A percentile compares a stretch with the other conserved stretches of the same genome.
Evolutionary conservation across 2,888 invertebrate genomes (phyloP).

Genomic region (Macrosiphum euphorbiae): DNA sequence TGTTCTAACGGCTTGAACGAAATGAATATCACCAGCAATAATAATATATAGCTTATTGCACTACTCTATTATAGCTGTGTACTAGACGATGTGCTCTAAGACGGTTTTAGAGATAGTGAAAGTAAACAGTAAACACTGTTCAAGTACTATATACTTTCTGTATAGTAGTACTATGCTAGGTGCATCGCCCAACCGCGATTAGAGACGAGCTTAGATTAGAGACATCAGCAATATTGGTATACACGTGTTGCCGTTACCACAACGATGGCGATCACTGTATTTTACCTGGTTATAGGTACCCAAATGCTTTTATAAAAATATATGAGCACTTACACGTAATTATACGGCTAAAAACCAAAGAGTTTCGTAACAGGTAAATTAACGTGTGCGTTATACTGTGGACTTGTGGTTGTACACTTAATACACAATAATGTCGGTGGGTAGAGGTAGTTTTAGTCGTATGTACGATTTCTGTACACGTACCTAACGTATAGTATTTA

Average conservation of each 20-base stretch:
- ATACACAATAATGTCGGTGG: not conserved
- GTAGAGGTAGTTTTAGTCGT: not conserved
- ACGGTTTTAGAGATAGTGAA: not conserved
- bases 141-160: not conserved
- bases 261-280: not conserved
- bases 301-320: not conserved
- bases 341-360: no score
- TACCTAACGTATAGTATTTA: not conserved
- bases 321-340: not conserved
- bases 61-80: not conserved
- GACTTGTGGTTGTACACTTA: no score
- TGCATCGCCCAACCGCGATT: not conserved
- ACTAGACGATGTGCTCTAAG: not conserved
- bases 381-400: not conserved
- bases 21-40: not conserved
- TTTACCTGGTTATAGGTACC: not conserved
- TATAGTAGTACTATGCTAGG: not conserved
- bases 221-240: not conserved
- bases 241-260: not conserved
- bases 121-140: slow-evolving; percentile 18
- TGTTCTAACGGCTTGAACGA: not conserved
- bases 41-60: not conserved
- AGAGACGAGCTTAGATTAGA: not conserved
- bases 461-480: not conserved
- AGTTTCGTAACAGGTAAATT: not conserved